Conservation (phyloP, 1,140 invertebrate genomes). For the Semibalanus balanoides region DNA sequence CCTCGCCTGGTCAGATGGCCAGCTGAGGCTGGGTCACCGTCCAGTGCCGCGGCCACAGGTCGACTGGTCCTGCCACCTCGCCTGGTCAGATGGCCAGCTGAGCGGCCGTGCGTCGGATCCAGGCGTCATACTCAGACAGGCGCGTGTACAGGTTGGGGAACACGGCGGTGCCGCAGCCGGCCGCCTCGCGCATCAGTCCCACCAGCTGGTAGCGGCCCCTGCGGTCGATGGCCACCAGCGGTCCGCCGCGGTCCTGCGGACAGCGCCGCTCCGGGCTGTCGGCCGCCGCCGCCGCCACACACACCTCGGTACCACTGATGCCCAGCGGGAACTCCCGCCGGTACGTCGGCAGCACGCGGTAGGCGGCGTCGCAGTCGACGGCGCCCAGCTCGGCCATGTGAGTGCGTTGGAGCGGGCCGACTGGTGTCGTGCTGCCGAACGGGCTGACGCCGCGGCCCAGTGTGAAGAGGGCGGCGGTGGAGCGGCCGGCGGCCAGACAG, state of each 20-base stretch:
- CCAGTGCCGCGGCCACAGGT: too few relatives aligned
- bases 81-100: neutral
- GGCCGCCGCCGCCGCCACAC: neutral
- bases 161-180: conserved; percentile 11
- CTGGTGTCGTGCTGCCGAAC: neutral
- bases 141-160: neutral
- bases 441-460: neutral
- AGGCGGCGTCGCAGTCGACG: neutral
- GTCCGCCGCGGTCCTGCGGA: conserved; percentile 25
- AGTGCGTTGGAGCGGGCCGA: neutral
- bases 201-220: conserved; percentile 25
- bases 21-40: too few relatives aligned
- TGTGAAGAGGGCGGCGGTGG: neutral
- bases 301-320: neutral
- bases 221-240: conserved; percentile 24
- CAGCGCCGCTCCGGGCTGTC: neutral
- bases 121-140: neutral
- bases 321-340: neutral
- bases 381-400: neutral
- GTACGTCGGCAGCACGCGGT: neutral
- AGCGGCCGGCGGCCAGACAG: neutral
- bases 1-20: too few relatives aligned
- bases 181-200: conserved; percentile 24
- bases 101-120: neutral
- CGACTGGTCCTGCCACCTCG: too few relatives aligned